Percentiles rank a stretch among this genome's conserved stretches.
Evolutionary conservation across 2,113 vertebrate species (phyloP).

Genomic region (Typhlomys cinereus): DNA sequence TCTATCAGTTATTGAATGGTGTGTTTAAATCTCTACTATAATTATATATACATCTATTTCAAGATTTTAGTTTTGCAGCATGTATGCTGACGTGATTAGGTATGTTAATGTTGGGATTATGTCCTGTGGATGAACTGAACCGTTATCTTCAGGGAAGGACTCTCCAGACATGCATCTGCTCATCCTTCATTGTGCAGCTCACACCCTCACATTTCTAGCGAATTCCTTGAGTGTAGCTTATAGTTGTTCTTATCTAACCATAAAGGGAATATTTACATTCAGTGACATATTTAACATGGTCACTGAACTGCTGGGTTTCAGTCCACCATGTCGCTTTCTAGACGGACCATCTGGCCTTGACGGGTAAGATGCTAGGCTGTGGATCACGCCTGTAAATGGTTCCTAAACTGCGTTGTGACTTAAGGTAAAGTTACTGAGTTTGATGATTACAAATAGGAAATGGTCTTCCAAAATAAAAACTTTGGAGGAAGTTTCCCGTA

Average conservation of each 20-base stretch:
- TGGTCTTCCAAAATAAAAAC: neutral
- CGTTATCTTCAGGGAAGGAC: neutral
- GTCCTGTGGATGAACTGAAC: neutral
- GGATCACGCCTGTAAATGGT: neutral
- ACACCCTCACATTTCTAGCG: too few relatives aligned
- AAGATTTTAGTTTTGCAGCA: neutral
- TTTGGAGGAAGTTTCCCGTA: neutral
- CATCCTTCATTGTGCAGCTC: too few relatives aligned
- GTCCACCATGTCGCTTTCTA: neutral
- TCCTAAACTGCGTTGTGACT: neutral
- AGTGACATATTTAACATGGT: neutral
- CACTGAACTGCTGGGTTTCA: fast-evolving
- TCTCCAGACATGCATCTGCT: too few relatives aligned
- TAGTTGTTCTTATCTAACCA: neutral
- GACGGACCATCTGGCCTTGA: neutral
- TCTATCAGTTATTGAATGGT: neutral
- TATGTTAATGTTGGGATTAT: neutral
- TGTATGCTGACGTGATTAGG: neutral
- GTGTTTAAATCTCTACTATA: neutral
- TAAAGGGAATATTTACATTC: neutral
- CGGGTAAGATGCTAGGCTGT: neutral
- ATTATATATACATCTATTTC: neutral
- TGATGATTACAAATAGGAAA: neutral
- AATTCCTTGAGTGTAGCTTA: neutral
- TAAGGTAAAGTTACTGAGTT: neutral